A percentile compares a stretch with the other conserved stretches of the same genome.
Evolutionary conservation across 2,113 vertebrate genomes (phyloP).

Genomic region (Azemiops feae): DNA sequence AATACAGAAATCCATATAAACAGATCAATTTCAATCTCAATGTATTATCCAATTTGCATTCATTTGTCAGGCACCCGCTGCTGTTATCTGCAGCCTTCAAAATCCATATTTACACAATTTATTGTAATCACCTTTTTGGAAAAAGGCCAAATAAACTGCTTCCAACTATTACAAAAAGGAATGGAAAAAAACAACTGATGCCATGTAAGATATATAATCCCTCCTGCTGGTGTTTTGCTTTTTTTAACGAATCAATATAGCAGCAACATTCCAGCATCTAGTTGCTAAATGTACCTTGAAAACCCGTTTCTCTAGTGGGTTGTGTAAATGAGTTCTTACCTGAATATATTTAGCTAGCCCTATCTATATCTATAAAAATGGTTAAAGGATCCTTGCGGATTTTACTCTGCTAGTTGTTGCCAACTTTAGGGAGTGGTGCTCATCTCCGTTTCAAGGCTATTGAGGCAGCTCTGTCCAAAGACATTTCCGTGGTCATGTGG

Average conservation of each 20-base stretch:
- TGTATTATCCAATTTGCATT: constrained; percentile 13
- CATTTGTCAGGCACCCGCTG: constrained; percentile 8
- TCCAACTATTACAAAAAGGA: background rate
- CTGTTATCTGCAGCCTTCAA: background rate
- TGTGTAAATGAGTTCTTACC: background rate
- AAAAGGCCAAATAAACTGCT: constrained; percentile 10
- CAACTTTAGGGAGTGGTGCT: background rate
- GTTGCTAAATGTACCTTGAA: background rate
- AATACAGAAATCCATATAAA: constrained; percentile 4
- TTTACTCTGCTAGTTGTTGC: background rate
- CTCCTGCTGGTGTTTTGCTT: background rate
- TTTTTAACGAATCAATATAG: constrained; percentile 5
- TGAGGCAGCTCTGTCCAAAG: background rate
- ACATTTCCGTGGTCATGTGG: background rate
- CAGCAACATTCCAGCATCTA: background rate
- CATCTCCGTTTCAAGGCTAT: background rate
- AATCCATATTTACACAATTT: constrained; percentile 25
- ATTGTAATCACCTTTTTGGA: constrained; percentile 4
- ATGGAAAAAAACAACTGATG: background rate
- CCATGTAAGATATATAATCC: constrained; percentile 6
- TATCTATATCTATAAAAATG: background rate
- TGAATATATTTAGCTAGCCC: background rate
- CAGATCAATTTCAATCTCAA: constrained; percentile 17
- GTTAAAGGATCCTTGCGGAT: background rate
- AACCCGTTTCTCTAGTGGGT: background rate